Conservation (phyloP, 2,113 vertebrate species). For the Pangasianodon gigas region DNA sequence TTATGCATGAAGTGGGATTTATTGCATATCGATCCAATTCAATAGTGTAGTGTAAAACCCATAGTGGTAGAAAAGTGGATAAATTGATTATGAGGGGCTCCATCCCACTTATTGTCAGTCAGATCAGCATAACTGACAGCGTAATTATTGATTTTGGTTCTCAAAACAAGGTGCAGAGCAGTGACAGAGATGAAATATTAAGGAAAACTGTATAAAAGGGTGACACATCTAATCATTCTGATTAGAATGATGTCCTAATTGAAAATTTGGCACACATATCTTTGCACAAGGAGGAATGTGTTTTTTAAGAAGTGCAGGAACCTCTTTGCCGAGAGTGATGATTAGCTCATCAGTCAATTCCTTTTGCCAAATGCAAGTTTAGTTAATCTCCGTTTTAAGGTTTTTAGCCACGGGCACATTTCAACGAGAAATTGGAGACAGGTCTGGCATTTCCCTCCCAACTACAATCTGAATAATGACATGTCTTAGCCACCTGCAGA, state of each 20-base stretch:
- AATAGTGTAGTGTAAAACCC: not conserved
- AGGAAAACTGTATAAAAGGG: not conserved
- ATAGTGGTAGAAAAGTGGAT: not conserved
- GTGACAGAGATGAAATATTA: not conserved
- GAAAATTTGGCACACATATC: not conserved
- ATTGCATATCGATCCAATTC: not conserved
- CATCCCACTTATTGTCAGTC: not conserved
- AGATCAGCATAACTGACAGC: not conserved
- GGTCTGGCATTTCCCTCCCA: not conserved
- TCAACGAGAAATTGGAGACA: not conserved
- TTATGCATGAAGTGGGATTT: not conserved
- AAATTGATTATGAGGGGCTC: not conserved
- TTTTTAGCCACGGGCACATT: not conserved
- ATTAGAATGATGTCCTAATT: not conserved
- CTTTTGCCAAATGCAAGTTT: not conserved
- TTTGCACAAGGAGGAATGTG: not conserved
- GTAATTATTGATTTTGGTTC: not conserved
- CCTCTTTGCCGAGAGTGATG: not conserved
- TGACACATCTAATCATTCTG: not conserved
- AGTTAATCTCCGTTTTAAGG: not conserved
- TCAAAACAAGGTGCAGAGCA: not conserved
- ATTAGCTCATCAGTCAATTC: not conserved
- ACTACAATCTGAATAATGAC: not conserved
- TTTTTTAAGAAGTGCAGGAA: not conserved
- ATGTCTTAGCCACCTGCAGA: not conserved